Conservation (phyloP, 64 coral and sea anemone species). For the Stichodactyla mertensii region DNA sequence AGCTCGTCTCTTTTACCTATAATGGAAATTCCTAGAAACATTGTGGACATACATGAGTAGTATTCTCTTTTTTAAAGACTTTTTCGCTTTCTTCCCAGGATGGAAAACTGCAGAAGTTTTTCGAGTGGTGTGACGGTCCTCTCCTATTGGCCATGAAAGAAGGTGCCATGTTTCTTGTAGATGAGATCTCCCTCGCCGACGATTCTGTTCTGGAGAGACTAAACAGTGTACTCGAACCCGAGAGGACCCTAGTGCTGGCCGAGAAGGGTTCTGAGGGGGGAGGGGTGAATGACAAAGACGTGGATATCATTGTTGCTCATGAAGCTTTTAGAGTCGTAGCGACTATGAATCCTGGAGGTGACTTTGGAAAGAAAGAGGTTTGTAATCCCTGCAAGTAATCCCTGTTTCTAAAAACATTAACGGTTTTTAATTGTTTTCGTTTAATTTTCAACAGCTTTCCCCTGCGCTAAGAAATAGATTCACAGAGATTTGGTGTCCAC, state of each 20-base stretch:
- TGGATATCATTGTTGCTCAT: constrained; percentile 72
- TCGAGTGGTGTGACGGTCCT: constrained; percentile 97
- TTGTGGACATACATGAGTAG: background rate
- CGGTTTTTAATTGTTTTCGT: background rate
- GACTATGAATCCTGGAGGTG: constrained; percentile 98
- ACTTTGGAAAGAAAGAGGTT: constrained; percentile 99
- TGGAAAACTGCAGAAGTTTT: constrained; percentile 59
- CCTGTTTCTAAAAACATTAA: background rate
- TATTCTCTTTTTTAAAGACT: background rate
- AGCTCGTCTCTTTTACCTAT: background rate
- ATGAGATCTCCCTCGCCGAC: constrained; percentile 96
- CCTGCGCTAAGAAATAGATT: constrained; percentile 96
- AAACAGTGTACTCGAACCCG: constrained; percentile 94
- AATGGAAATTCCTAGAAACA: no score
- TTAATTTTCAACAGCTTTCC: constrained; percentile 59
- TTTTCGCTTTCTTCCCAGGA: constrained; percentile 18
- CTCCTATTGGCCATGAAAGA: constrained; percentile 86
- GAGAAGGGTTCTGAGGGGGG: constrained; percentile 74
- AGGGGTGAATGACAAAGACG: constrained; percentile 33
- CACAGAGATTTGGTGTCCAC: constrained; percentile 97
- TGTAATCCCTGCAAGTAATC: background rate
- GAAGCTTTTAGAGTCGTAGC: constrained; percentile 72
- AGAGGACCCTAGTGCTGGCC: constrained; percentile 86
- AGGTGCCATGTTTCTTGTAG: constrained; percentile 76
- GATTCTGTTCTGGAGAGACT: constrained; percentile 96